These are phyloP conservation scores for Charanyca ferruginea DNA, from an alignment of 2,888 invertebrate genomes.

Conservation along the genomic window DNA sequence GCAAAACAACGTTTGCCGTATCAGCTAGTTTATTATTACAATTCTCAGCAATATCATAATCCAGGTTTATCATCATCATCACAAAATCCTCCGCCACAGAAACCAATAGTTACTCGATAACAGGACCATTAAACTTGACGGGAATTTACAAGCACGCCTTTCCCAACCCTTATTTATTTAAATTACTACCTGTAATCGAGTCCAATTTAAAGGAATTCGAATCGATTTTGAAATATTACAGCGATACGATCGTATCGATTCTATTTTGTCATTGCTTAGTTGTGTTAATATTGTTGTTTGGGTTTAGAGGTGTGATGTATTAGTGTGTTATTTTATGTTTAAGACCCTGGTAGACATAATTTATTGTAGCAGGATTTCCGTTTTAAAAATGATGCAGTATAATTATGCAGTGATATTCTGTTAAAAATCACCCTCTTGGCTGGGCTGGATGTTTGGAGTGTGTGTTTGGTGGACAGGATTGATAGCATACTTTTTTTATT, in stretches of 20 bases:
- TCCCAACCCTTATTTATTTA: constrained; percentile 77
- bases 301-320: constrained; percentile 41
- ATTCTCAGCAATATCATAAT: constrained; percentile 8
- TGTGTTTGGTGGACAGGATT: no score
- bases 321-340: constrained; percentile 26
- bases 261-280: constrained; percentile 60
- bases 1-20: no score
- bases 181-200: constrained; percentile 74
- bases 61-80: background rate
- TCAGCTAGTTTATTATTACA: no score
- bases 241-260: constrained; percentile 40
- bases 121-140: constrained; percentile 77
- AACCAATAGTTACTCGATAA: constrained; percentile 59
- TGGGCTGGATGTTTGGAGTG: no score
- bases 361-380: background rate
- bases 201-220: constrained; percentile 62
- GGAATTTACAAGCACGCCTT: constrained; percentile 72
- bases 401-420: background rate
- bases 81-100: constrained; percentile 13
- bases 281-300: constrained; percentile 54
- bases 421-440: no score
- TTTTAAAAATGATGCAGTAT: background rate
- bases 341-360: background rate
- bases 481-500: no score
- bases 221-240: constrained; percentile 66